phyloP scores from a whole-genome alignment of 2,113 vertebrate genomes.

The Sterna hirundo region DNA sequence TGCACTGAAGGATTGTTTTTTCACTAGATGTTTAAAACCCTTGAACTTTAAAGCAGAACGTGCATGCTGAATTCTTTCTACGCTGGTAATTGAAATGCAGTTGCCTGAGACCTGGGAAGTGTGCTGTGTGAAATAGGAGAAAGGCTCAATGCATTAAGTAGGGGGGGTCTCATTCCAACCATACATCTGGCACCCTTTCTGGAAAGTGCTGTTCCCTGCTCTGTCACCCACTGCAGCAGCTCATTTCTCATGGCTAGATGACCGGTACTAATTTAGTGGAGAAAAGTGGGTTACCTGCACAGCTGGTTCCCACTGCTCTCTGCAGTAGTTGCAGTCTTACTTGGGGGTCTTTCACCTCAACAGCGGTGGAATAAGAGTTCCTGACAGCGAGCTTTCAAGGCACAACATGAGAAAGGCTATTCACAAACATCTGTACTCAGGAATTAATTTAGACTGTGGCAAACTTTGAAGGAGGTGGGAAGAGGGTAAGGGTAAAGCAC shows the following conservation, averaged over 20 bases:
- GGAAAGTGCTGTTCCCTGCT: neutral
- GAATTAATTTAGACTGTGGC: neutral
- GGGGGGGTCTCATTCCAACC: neutral
- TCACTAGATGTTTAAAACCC: neutral
- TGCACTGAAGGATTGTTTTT: neutral
- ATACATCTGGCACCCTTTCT: neutral
- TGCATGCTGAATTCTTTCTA: neutral
- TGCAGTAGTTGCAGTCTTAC: neutral
- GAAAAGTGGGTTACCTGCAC: neutral
- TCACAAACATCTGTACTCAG: rapidly evolving
- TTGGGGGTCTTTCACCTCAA: neutral
- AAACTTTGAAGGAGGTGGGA: neutral
- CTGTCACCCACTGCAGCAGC: neutral
- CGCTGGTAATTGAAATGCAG: neutral
- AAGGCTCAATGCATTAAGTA: neutral
- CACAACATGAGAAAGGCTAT: neutral
- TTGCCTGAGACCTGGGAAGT: neutral
- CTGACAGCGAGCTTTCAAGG: neutral
- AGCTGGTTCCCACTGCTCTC: neutral
- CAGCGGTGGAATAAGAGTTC: neutral
- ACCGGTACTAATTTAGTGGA: neutral
- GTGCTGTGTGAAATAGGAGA: neutral
- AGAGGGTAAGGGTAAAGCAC: neutral
- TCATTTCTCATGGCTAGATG: neutral
- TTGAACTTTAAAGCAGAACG: neutral